A percentile compares a stretch with the other conserved stretches of the same genome.
phyloP scores from a whole-genome alignment of 2,888 invertebrate genomes.

The Andrena chrysosceles region DNA sequence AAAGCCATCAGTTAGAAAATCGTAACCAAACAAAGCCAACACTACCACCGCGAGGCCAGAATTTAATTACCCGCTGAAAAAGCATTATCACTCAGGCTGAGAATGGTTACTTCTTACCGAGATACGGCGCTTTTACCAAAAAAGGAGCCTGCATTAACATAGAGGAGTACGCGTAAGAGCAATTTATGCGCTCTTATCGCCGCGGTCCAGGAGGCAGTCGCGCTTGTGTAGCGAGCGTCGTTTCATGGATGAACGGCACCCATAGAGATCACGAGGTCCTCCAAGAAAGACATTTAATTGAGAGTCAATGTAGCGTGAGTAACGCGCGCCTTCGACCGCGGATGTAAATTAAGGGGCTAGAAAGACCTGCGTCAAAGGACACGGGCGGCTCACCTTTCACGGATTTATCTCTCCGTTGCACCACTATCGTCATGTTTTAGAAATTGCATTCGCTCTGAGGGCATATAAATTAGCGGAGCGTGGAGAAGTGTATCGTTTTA shows the following conservation, averaged over 20 bases:
- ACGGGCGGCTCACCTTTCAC: background rate
- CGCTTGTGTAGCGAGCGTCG: conserved; percentile 15
- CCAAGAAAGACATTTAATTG: conserved; percentile 29
- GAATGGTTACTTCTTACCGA: background rate
- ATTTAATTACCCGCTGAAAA: background rate
- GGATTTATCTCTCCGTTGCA: background rate
- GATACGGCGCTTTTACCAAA: background rate
- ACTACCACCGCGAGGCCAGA: background rate
- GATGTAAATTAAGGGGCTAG: conserved; percentile 20
- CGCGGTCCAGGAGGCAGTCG: conserved; percentile 27
- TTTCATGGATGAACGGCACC: conserved; percentile 29
- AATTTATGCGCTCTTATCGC: conserved; percentile 31
- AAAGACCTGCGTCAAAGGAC: background rate
- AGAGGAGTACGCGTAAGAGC: background rate
- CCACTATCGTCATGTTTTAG: background rate
- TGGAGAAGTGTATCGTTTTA: no score
- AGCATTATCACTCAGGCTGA: background rate
- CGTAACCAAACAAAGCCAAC: background rate
- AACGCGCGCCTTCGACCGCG: background rate
- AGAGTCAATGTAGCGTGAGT: conserved; percentile 22
- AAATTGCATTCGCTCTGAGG: no score
- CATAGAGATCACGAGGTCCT: conserved; percentile 20
- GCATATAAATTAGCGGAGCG: no score
- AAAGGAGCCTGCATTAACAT: conserved; percentile 5
- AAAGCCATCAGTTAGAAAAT: background rate